Evolutionary conservation across 2,888 invertebrate species (phyloP).

Genomic region (Trissoscelio sp.): DNA sequence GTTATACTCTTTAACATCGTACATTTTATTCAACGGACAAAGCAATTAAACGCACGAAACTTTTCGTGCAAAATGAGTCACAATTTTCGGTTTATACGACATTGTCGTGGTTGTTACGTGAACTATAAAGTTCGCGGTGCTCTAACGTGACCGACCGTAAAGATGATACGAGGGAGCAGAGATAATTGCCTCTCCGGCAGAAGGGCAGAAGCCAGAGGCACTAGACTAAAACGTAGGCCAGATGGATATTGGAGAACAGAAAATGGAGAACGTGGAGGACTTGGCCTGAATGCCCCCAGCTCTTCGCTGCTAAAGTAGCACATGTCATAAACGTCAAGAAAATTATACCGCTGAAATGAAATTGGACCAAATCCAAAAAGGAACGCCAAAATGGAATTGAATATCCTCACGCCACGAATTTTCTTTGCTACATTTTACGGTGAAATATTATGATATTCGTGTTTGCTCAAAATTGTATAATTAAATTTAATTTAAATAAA

Average conservation of each 20-base stretch:
- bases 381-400: conserved; percentile 64
- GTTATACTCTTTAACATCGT: not conserved
- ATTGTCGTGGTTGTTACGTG: conserved; percentile 66
- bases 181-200: conserved; percentile 73
- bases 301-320: conserved; percentile 67
- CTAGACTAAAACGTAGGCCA: conserved; percentile 57
- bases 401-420: conserved; percentile 49
- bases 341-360: conserved; percentile 69
- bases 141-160: conserved; percentile 72
- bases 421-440: conserved; percentile 39
- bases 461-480: no score
- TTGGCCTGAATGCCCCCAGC: conserved; percentile 65
- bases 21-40: conserved; percentile 25
- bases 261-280: conserved; percentile 68
- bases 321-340: conserved; percentile 69
- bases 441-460: conserved; percentile 16
- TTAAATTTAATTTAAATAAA: no score
- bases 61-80: conserved; percentile 54
- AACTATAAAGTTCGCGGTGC: conserved; percentile 67
- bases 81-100: conserved; percentile 64
- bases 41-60: conserved; percentile 59
- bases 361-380: conserved; percentile 69
- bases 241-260: conserved; percentile 67
- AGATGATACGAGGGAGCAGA: conserved; percentile 73
- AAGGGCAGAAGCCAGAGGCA: conserved; percentile 67